phyloP scores from a whole-genome alignment of 2,113 vertebrate genomes.

The Macroglossus sobrinus region DNA sequence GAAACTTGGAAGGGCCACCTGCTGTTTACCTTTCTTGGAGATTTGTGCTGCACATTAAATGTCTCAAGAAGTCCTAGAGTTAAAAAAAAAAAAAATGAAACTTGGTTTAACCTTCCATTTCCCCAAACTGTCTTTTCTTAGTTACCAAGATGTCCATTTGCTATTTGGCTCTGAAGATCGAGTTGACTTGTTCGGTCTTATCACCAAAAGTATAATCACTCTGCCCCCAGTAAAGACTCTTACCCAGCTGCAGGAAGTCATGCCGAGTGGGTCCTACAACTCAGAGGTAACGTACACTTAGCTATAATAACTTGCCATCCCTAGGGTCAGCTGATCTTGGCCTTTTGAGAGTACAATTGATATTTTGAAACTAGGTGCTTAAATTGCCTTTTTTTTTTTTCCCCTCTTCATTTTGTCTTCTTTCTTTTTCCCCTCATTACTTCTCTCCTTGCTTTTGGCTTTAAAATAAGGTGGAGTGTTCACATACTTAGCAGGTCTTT shows the following conservation, averaged over 20 bases:
- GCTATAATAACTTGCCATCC: not conserved
- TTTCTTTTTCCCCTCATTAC: not conserved
- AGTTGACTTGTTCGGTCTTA: slow-evolving; percentile 49
- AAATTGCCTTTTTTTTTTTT: not conserved
- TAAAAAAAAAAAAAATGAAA: not conserved
- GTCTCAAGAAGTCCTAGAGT: not conserved
- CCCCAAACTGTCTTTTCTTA: slow-evolving; percentile 48
- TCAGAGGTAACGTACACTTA: slow-evolving; percentile 57
- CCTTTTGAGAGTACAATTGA: not conserved
- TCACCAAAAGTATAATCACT: slow-evolving; percentile 51
- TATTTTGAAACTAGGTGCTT: not conserved
- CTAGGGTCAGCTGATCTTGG: not conserved
- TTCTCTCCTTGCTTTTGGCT: not conserved
- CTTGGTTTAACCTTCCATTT: not conserved
- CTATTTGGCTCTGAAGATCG: slow-evolving; percentile 61
- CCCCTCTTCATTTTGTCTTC: not conserved
- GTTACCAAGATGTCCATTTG: slow-evolving; percentile 57
- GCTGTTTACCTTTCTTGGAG: not conserved
- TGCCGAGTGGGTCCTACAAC: not conserved
- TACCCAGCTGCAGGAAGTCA: not conserved
- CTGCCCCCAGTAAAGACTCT: slow-evolving; percentile 2
- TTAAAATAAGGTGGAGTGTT: slow-evolving; percentile 11
- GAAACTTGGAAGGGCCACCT: not conserved
- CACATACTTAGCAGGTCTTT: not conserved
- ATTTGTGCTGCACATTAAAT: not conserved